Evolutionary conservation across 1,140 invertebrate species (phyloP).

Genomic region (Ostrea denselamellosa): DNA sequence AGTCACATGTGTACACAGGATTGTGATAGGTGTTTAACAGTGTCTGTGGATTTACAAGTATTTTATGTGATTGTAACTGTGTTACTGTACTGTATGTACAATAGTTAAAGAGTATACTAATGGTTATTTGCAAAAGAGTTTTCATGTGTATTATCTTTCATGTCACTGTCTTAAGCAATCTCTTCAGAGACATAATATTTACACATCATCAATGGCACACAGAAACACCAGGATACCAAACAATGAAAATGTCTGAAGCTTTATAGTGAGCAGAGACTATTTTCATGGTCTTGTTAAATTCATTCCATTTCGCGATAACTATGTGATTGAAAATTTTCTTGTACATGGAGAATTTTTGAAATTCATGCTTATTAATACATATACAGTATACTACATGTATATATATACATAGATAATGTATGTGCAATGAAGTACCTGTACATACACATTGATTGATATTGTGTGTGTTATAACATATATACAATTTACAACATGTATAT

Average conservation of each 20-base stretch:
- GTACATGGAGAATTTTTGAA: background rate
- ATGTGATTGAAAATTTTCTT: background rate
- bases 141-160: background rate
- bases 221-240: background rate
- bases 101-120: no score
- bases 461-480: background rate
- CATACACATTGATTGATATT: no score
- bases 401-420: background rate
- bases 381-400: background rate
- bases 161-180: no score
- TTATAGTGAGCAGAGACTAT: background rate
- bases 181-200: background rate
- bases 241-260: background rate
- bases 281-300: background rate
- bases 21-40: no score
- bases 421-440: no score
- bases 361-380: background rate
- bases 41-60: no score
- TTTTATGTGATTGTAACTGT: no score
- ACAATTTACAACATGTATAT: background rate
- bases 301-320: background rate
- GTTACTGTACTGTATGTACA: no score
- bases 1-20: no score
- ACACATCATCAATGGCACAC: background rate
- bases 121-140: background rate